phyloP scores from a whole-genome alignment of 2,113 vertebrate genomes.

The Panthera leo region DNA sequence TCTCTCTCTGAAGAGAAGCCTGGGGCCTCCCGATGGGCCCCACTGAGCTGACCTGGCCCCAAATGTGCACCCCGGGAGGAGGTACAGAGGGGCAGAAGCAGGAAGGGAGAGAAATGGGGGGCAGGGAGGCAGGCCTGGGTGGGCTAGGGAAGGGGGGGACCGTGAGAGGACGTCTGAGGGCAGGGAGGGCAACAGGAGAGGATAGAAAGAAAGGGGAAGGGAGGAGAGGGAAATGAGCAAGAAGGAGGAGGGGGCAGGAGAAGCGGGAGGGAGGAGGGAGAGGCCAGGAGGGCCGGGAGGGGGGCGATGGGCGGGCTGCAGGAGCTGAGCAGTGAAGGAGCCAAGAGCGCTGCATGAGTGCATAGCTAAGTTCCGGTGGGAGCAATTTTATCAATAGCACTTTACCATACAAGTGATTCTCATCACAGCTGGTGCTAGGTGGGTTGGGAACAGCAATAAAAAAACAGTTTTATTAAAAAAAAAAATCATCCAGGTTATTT shows the following conservation, averaged over 20 bases:
- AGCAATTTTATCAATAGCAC: constrained; percentile 81
- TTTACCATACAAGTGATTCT: constrained; percentile 79
- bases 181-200: not conserved
- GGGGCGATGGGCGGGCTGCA: not conserved
- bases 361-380: constrained; percentile 59
- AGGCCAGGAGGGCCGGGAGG: not conserved
- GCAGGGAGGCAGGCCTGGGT: constrained; percentile 28
- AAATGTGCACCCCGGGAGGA: not conserved
- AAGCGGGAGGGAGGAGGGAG: not conserved
- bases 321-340: not conserved
- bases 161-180: not conserved
- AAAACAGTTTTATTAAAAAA: constrained; percentile 69
- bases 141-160: constrained; percentile 33
- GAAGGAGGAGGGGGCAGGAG: not conserved
- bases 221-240: not conserved
- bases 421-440: constrained; percentile 79
- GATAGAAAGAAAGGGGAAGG: not conserved
- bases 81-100: constrained; percentile 44
- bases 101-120: not conserved
- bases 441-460: constrained; percentile 75
- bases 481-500: constrained; percentile 71
- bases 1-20: not conserved
- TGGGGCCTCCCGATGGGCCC: not conserved
- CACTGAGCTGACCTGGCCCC: not conserved
- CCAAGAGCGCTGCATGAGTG: not conserved